Evolutionary conservation across 2,888 invertebrate species (phyloP).

Genomic region (Lithophane ornitopus): DNA sequence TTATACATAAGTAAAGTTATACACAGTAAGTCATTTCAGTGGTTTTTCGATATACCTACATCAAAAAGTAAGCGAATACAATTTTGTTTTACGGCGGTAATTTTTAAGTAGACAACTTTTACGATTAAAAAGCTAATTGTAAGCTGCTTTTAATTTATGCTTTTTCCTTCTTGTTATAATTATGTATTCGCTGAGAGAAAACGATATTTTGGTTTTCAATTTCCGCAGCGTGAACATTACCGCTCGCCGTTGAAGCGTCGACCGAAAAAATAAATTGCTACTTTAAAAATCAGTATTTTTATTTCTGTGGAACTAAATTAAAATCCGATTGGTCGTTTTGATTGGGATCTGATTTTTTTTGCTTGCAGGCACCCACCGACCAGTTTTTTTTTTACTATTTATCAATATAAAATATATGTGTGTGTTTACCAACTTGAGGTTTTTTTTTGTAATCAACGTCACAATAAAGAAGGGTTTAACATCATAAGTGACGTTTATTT

Average conservation of each 20-base stretch:
- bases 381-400: neutral
- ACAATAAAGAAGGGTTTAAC: neutral
- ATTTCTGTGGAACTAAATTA: neutral
- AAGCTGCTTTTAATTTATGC: constrained; percentile 18
- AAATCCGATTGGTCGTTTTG: neutral
- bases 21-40: neutral
- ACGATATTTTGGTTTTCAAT: constrained; percentile 20
- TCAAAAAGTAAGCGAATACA: constrained; percentile 4
- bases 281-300: constrained; percentile 3
- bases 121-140: constrained; percentile 31
- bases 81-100: constrained; percentile 11
- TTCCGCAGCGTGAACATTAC: neutral
- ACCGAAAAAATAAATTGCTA: constrained; percentile 11
- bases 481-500: neutral
- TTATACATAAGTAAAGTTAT: constrained; percentile 5
- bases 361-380: too few species aligned
- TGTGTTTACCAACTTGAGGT: too few species aligned
- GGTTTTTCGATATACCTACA: neutral
- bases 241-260: neutral
- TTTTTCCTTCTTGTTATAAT: constrained; percentile 11
- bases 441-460: neutral
- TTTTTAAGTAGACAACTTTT: constrained; percentile 32
- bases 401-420: neutral
- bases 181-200: constrained; percentile 1
- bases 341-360: constrained; percentile 11